A percentile compares a stretch with the other conserved stretches of the same genome.
Evolutionary conservation across 35 echinoderm and acorn worm genomes (phyloP).

Genomic region (Strongylocentrotus purpuratus): DNA sequence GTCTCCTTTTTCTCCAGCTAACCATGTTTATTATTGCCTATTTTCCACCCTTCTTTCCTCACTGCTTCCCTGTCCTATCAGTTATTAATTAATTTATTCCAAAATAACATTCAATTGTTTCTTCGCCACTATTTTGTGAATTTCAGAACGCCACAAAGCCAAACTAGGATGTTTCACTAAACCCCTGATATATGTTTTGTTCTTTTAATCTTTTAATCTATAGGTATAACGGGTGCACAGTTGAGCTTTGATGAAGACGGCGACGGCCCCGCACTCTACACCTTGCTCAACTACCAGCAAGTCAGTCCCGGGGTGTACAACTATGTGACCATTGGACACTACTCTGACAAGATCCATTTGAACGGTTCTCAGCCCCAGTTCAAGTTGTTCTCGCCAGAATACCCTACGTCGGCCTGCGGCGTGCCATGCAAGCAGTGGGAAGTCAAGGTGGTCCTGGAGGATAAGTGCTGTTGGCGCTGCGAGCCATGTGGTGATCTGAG

Average conservation of each 20-base stretch:
- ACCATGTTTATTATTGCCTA: too few species aligned
- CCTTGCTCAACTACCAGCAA: slow-evolving; percentile 82
- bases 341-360: slow-evolving; percentile 62
- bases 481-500: slow-evolving; percentile 63
- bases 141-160: too few species aligned
- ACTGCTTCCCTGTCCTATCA: too few species aligned
- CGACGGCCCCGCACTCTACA: slow-evolving; percentile 79
- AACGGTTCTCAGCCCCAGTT: slow-evolving; percentile 42
- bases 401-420: slow-evolving; percentile 73
- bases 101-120: too few species aligned
- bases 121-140: too few species aligned
- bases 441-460: slow-evolving; percentile 65
- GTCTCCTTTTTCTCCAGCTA: too few species aligned
- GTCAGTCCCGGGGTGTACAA: slow-evolving; percentile 49
- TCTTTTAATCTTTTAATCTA: not conserved
- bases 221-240: slow-evolving; percentile 69
- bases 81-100: too few species aligned
- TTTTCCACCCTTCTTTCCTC: too few species aligned
- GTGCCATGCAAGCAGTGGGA: slow-evolving; percentile 57
- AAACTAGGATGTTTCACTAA: not conserved
- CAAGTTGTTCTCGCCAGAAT: slow-evolving; percentile 25
- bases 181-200: not conserved
- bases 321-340: slow-evolving; percentile 65
- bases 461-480: slow-evolving; percentile 82
- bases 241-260: slow-evolving; percentile 69